A percentile compares a stretch with the other conserved stretches of the same genome.
Evolutionary conservation across 2,888 invertebrate species (phyloP).

Genomic region (Drosophila hamatofila): DNA sequence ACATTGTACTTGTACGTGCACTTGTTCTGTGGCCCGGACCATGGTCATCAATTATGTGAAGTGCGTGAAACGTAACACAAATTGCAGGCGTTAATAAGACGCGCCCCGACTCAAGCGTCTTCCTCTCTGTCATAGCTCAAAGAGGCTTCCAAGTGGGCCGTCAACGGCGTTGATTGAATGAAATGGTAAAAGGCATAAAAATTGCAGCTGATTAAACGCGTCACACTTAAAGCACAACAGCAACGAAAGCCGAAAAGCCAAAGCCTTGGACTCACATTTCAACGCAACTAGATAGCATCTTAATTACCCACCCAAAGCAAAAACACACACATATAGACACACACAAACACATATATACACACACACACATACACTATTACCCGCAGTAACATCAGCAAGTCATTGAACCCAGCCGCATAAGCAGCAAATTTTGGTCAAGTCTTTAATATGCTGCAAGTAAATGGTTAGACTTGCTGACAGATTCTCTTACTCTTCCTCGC

Average conservation of each 20-base stretch:
- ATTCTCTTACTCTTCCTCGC: neutral
- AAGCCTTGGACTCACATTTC: conserved; percentile 57
- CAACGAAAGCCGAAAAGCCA: conserved; percentile 32
- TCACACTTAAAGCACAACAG: conserved; percentile 38
- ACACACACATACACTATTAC: neutral
- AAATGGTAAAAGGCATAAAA: conserved; percentile 44
- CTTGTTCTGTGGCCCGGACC: conserved; percentile 18
- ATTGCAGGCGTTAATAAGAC: conserved; percentile 70
- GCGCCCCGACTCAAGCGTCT: conserved; percentile 18
- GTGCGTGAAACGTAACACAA: conserved; percentile 61
- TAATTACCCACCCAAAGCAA: conserved; percentile 57
- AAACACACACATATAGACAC: conserved; percentile 11
- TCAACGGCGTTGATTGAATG: conserved; percentile 69
- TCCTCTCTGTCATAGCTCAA: conserved; percentile 28
- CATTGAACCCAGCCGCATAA: conserved; percentile 45
- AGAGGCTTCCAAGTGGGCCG: neutral
- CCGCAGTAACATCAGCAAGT: conserved; percentile 40
- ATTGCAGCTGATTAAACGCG: conserved; percentile 28
- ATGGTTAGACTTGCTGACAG: conserved; percentile 36
- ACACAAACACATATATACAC: neutral
- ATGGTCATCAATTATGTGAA: conserved; percentile 69
- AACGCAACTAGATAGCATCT: conserved; percentile 63
- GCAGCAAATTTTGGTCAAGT: conserved; percentile 45
- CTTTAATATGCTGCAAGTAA: conserved; percentile 50
- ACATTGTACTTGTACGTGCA: conserved; percentile 28